Conservation (phyloP, 2,113 vertebrate species). For the Grantiella picta region DNA sequence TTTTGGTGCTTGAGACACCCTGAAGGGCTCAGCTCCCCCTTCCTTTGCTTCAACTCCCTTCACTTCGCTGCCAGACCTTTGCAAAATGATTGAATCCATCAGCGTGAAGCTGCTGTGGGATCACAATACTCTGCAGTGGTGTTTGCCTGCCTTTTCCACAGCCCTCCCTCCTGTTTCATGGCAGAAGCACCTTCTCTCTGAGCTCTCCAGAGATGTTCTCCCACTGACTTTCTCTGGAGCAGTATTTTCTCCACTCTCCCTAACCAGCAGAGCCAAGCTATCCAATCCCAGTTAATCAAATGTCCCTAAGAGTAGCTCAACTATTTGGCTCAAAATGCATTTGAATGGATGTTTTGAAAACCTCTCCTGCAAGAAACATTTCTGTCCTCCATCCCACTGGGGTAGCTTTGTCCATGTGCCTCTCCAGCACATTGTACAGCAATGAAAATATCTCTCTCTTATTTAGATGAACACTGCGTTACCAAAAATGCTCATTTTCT, state of each 20-base stretch:
- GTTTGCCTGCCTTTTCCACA: neutral
- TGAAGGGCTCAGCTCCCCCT: neutral
- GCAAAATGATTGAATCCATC: neutral
- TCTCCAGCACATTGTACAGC: neutral
- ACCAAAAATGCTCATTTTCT: neutral
- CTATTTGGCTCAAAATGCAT: neutral
- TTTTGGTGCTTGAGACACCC: neutral
- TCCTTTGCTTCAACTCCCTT: neutral
- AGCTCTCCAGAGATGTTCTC: neutral
- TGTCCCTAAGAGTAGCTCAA: neutral
- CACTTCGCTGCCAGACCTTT: neutral
- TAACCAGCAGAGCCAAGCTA: neutral
- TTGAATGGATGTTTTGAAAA: neutral
- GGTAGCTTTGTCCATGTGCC: neutral
- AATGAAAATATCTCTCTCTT: neutral
- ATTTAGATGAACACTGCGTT: neutral
- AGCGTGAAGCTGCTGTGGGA: rapidly evolving
- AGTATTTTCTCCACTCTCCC: neutral
- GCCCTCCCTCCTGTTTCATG: rapidly evolving
- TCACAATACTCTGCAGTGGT: neutral
- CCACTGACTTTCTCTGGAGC: neutral
- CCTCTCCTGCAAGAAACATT: neutral
- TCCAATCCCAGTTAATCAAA: neutral
- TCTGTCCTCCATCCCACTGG: neutral
- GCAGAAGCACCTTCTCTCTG: neutral